phyloP scores from a whole-genome alignment of 2,113 vertebrate genomes.

The Choloepus hoffmanni region DNA sequence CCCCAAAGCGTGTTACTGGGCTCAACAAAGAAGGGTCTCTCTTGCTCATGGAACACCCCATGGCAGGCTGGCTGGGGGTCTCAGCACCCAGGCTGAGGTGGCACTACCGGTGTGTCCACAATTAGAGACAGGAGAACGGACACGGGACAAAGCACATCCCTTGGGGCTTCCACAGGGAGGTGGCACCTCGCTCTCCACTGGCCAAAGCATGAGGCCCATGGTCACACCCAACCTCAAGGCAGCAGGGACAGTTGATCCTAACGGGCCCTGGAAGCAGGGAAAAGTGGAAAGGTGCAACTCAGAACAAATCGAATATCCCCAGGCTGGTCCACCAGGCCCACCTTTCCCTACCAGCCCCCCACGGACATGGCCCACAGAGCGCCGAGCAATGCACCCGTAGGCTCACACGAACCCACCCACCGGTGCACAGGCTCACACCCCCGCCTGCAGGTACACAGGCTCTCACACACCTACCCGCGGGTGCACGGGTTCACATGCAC shows the following conservation, averaged over 20 bases:
- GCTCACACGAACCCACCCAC: too few species aligned
- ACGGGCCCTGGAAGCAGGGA: not conserved
- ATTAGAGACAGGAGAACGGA: not conserved
- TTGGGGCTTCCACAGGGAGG: not conserved
- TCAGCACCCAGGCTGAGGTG: not conserved
- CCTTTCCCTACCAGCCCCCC: not conserved
- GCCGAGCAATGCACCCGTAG: too few species aligned
- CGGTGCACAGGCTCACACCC: too few species aligned
- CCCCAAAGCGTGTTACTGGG: not conserved
- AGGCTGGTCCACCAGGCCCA: rapidly evolving
- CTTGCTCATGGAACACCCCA: not conserved
- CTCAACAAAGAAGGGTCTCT: not conserved
- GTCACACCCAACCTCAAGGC: not conserved
- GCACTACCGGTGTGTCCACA: not conserved
- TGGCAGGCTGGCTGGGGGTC: not conserved
- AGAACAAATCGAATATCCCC: rapidly evolving
- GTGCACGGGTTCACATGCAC: too few species aligned
- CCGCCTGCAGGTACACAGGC: too few species aligned
- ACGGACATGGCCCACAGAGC: too few species aligned
- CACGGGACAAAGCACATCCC: not conserved
- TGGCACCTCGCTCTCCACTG: not conserved
- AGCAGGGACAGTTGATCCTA: not conserved
- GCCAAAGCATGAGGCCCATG: not conserved
- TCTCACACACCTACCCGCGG: too few species aligned
- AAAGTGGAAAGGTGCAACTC: not conserved